Evolutionary conservation across 1,140 invertebrate genomes (phyloP), one percentile per base, ranked within the genome.

Genomic region (Drosophila erecta): DNA sequence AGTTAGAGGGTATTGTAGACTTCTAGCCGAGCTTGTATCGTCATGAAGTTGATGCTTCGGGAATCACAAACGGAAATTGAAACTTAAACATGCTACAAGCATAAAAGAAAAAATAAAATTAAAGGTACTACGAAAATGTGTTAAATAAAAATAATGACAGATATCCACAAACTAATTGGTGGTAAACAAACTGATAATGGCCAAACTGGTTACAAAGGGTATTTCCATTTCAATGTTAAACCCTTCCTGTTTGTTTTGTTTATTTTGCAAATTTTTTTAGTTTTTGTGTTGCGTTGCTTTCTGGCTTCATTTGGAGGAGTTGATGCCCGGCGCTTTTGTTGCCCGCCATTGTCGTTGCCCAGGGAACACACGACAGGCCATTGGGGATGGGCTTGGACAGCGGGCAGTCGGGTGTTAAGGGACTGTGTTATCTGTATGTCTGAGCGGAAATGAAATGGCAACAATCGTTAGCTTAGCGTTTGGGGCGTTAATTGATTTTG

Each of bases 301-400:
- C 70, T 70, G 73, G 40, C 57, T 70, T 76, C 81, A 83, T 76
- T 87, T 87, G 77, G 66, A 83, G 66, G 62, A 87, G 84, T 83
- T 87, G 84, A 87, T 87, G 70, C 79, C 47, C 56, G 78, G 79
- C 79, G 83, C 84, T 83, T 83, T 87, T 84, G 79, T 81, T 79
- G 79, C 70, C 59, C 38, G 44, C 73, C 73, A 81, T 81, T 81
- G 77, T 69, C 62, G 59, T 65, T 71, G 66, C 49, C 67, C 61
- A 20, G 57, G 76, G 30, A 87, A 83, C 84, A 87, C 72, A 89
- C 79, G 83, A 87, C 79, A 87, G 54, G 59, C 53, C 55, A 12
- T 20, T 2, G 30, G 14, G 49, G 35, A 8, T 20, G 35, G 41
- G 44, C 8, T 38, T 41, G 14, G 37, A 24, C 15, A 17, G 30